A percentile compares a stretch with the other conserved stretches of the same genome.
Evolutionary conservation across 2,797 vertebrate species (phyloP).

Genomic region (Luscinia luscinia): DNA sequence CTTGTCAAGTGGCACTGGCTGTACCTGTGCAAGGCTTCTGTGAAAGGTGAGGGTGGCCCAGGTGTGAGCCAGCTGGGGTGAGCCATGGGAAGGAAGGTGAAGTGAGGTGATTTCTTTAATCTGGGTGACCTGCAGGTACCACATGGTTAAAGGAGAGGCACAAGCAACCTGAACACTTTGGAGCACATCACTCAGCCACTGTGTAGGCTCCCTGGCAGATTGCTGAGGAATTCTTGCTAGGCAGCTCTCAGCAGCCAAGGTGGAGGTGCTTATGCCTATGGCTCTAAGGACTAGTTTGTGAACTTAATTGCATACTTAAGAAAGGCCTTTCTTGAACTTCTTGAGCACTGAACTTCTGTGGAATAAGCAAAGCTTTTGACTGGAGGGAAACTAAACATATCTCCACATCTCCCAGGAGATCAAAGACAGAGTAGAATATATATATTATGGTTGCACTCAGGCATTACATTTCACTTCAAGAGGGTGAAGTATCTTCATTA

Average conservation of each 20-base stretch:
- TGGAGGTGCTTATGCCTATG: not conserved
- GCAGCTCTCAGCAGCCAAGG: not conserved
- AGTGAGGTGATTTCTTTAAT: not conserved
- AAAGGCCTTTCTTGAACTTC: not conserved
- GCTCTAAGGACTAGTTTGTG: slow-evolving; percentile 5
- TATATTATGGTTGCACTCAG: not conserved
- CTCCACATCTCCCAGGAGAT: not conserved
- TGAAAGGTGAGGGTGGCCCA: not conserved
- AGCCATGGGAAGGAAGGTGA: not conserved
- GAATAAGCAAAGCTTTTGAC: slow-evolving; percentile 17
- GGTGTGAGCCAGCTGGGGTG: not conserved
- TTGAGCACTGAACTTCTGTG: not conserved
- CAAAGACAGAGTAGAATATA: not conserved
- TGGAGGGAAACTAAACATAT: not conserved
- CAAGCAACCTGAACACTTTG: not conserved
- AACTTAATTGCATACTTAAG: not conserved
- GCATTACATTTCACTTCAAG: not conserved
- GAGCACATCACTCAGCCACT: not conserved
- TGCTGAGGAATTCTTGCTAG: not conserved
- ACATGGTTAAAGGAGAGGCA: not conserved
- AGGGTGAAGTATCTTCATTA: not conserved
- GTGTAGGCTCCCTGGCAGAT: not conserved
- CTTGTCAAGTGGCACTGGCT: not conserved
- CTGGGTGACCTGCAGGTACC: not conserved
- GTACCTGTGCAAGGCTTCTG: not conserved